Evolutionary conservation across 1,140 invertebrate species (phyloP), one percentile per base, ranked within the genome.

Genomic region (Camponotus floridanus): DNA sequence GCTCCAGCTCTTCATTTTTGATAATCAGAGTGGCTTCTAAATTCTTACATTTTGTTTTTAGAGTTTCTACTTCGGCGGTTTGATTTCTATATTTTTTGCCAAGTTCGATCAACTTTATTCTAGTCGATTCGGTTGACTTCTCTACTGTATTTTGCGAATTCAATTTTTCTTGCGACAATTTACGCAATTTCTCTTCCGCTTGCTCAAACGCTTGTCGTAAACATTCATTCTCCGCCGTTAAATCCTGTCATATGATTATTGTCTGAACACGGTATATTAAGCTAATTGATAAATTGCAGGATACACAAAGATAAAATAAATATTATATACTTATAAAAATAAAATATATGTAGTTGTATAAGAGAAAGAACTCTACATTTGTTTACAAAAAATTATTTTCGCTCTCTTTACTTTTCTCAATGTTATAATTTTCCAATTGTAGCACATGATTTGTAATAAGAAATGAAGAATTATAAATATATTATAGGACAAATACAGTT

Each of bases 11-110:
- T 7, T 87, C 76, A 80, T 92, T 86, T 55, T 88, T 91, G 15
- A 59, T 80, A 1, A 70, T 15, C 21, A 95, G 62, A 74, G 88
- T 86, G 36, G 85, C 74, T 78, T 94, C 90, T 7, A 94, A 64
- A 86, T 91, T 94, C 45, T 92, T 91, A 62, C 91, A 95, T 87
- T 94, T 94, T 7, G 92, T 92, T 85, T 94, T 95, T 3, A 91
- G 87, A 26, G 84, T 87, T 88, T 95, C 93, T 6, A 95, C 71
- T 91, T 96, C 94, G 3, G 94, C 91, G 6, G 88, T 94, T 79
- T 94, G 93, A 80, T 96, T 94, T 86, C 94, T 89, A 7, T 94
- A 92, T 88, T 93, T 94, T 87, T 95, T 96, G 74, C 94, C 95
- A 18, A 96, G 86, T 88, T 96, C 95, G 0, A 94, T 93, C 62